Evolutionary conservation across 2,113 vertebrate genomes (phyloP).

Genomic region (Nyctereutes procyonoides): DNA sequence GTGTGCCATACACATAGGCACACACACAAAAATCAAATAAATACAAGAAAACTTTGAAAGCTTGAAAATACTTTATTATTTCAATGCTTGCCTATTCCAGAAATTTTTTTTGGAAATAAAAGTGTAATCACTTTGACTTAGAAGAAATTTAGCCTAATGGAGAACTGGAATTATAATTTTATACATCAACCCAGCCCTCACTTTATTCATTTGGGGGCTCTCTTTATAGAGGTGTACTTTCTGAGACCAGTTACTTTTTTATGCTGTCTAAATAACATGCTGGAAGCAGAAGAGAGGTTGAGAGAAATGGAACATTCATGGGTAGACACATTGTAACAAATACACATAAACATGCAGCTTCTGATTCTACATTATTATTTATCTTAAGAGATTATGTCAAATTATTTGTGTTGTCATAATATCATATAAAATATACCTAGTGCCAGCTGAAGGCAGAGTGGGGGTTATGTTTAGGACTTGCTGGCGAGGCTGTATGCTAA

Average conservation of each 20-base stretch:
- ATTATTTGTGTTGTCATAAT: not conserved
- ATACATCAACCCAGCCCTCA: not conserved
- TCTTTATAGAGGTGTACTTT: not conserved
- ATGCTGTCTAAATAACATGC: not conserved
- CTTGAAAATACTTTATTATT: not conserved
- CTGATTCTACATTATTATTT: not conserved
- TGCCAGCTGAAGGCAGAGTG: not conserved
- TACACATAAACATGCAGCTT: slow-evolving; percentile 27
- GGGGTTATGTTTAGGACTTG: not conserved
- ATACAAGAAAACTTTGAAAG: not conserved
- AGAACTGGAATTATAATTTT: slow-evolving; percentile 9
- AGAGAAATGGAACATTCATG: not conserved
- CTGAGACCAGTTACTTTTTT: not conserved
- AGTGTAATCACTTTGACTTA: not conserved
- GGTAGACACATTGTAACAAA: not conserved
- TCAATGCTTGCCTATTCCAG: not conserved
- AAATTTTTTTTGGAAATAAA: not conserved
- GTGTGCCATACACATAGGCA: too few relatives aligned
- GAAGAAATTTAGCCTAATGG: not conserved
- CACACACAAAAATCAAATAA: not conserved
- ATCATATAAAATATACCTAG: not conserved
- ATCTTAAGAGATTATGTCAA: not conserved
- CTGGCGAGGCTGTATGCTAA: not conserved
- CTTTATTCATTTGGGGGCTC: not conserved
- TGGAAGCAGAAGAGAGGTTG: not conserved